Conservation (phyloP, 2,888 invertebrate genomes). For the Chaitophorus viminalis region DNA sequence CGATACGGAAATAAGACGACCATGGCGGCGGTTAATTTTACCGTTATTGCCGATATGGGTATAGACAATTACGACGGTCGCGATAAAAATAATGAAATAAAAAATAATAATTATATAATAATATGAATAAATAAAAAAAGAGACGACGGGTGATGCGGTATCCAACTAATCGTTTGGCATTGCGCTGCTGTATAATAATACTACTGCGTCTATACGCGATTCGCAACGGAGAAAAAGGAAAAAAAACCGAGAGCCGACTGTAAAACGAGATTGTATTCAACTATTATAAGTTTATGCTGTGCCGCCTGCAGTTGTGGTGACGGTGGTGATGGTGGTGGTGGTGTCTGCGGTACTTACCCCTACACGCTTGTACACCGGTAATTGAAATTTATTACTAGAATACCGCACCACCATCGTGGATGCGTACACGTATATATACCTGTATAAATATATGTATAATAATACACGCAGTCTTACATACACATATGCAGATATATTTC, state of each 20-base stretch:
- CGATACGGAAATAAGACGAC: too few species aligned
- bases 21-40: not conserved
- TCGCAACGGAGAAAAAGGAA: constrained; percentile 8
- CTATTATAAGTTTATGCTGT: constrained; percentile 33
- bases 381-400: constrained; percentile 56
- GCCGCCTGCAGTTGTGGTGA: constrained; percentile 30
- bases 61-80: constrained; percentile 6
- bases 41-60: not conserved
- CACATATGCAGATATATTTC: not conserved
- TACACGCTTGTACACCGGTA: constrained; percentile 24
- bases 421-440: not conserved
- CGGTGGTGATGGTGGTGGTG: not conserved
- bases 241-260: constrained; percentile 30
- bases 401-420: not conserved
- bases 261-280: constrained; percentile 3
- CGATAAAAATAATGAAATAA: not conserved
- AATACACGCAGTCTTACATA: not conserved
- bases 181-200: not conserved
- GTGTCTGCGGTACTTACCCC: constrained; percentile 26
- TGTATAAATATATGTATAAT: too few species aligned
- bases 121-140: not conserved
- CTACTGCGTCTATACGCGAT: not conserved
- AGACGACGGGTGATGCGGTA: not conserved
- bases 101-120: constrained; percentile 17
- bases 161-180: constrained; percentile 4